phyloP scores from a whole-genome alignment of 2,797 vertebrate genomes.

The Loriculus beryllinus region DNA sequence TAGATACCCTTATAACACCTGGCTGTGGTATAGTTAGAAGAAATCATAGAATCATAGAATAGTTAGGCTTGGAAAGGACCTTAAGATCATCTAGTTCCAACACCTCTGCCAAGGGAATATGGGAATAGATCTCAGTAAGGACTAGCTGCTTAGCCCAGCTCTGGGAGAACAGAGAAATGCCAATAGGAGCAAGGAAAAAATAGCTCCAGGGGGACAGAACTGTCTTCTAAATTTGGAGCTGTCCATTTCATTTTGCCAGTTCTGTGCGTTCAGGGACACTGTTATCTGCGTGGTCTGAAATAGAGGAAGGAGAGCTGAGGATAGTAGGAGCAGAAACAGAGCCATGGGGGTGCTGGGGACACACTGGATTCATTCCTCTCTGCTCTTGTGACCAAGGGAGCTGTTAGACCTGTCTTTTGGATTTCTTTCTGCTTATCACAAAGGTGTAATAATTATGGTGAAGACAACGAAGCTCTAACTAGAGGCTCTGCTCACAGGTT shows the following conservation, averaged over 20 bases:
- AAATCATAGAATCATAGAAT: background rate
- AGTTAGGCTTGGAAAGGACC: too few relatives aligned
- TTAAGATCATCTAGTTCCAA: too few relatives aligned
- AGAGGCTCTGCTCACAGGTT: background rate
- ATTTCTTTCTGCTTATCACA: background rate
- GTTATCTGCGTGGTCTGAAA: background rate
- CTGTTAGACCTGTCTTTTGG: background rate
- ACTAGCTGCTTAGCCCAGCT: background rate
- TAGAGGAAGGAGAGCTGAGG: background rate
- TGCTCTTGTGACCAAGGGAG: accelerated
- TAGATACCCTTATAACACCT: background rate
- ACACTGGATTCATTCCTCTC: background rate
- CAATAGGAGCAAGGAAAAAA: background rate
- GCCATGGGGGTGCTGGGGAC: background rate
- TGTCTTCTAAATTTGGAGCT: background rate
- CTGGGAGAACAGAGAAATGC: background rate
- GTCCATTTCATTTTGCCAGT: background rate
- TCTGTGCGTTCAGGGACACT: background rate
- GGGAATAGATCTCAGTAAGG: background rate
- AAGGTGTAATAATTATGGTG: background rate
- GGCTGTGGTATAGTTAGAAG: background rate
- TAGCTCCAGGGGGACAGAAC: background rate
- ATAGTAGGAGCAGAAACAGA: background rate
- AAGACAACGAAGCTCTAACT: background rate
- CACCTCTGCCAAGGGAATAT: background rate